Evolutionary conservation across 2,113 vertebrate genomes (phyloP), one percentile per base, ranked within the genome.

Genomic region (Boulengerochromis microlepis): DNA sequence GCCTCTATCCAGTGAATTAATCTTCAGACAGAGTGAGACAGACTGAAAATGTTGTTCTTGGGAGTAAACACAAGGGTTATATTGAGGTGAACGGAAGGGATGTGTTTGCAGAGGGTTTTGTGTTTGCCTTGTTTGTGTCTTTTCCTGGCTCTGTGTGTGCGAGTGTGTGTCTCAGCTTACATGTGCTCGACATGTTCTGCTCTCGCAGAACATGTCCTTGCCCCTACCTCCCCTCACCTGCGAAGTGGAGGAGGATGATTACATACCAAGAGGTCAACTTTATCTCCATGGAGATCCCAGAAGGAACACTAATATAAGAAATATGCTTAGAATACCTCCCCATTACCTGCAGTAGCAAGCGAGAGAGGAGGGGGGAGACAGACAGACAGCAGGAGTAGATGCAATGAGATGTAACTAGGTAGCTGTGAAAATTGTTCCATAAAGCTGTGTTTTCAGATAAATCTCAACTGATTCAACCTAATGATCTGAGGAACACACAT

Each of bases 1-100:
- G 91, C 89, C 80, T 93, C 87, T 87, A 92, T 90, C 91, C 93
- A 90, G 86, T 91, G 82, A 93, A 95, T 95, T 94, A 95, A 96
- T 96, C 95, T 90, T 64, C 82, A 84, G 53, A 90, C 85, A 85
- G 52, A 90, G 87, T 84, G 88, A 87, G 92, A 93, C 90, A 86
- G 86, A 90, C 92, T 91, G 87, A 90, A 93, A 93, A 92, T 93
- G 90, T 91, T 94, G 88, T 94, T 91, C 88, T 81, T 64, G 86
- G 81, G 85, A 81, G 92, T 94, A 94, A 94, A 95, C 91, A 94
- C 53, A 31, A 80, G 81, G 94, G 89, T 95, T 90, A 94, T 91
- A 89, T 82, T 89, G 92, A 91, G 94, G 93, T 93, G 93, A 94
- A 71, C 1, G 56, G 83, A 85, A 86, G 57, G 29, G 78, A 89